Conservation (phyloP, 2,797 vertebrate genomes). For the Trematomus bernacchii region DNA sequence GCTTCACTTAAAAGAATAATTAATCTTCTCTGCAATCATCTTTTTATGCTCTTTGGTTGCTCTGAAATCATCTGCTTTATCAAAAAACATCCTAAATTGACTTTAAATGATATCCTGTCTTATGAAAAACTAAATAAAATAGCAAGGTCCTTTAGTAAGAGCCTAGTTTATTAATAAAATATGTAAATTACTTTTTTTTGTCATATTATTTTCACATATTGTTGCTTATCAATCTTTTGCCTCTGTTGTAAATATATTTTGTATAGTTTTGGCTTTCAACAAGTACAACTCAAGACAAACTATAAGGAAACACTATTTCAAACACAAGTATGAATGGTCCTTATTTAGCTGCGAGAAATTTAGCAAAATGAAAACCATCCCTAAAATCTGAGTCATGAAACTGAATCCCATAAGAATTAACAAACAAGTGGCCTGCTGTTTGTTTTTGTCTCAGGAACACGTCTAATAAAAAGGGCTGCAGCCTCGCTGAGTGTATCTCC, state of each 20-base stretch:
- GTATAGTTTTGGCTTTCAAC: neutral
- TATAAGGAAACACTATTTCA: neutral
- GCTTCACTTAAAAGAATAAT: constrained; percentile 2
- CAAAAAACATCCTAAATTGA: neutral
- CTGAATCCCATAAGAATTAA: constrained; percentile 24
- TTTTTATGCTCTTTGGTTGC: neutral
- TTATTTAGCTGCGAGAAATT: constrained; percentile 21
- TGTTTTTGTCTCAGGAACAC: constrained; percentile 70
- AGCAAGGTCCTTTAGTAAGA: no score
- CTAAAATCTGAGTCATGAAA: constrained; percentile 33
- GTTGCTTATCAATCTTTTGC: neutral
- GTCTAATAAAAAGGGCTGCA: constrained; percentile 82
- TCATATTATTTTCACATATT: neutral
- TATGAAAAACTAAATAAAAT: neutral
- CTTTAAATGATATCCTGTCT: neutral
- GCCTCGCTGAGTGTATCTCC: constrained; percentile 72
- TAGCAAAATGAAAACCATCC: constrained; percentile 21
- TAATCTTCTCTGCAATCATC: neutral
- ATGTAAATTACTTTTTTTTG: neutral
- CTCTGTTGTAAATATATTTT: neutral
- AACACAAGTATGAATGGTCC: neutral
- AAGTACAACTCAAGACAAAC: neutral
- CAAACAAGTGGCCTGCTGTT: constrained; percentile 60
- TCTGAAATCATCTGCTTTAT: neutral
- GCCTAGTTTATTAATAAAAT: neutral